Evolutionary conservation across 2,888 invertebrate genomes (phyloP).

Genomic region (Buathra laborator): DNA sequence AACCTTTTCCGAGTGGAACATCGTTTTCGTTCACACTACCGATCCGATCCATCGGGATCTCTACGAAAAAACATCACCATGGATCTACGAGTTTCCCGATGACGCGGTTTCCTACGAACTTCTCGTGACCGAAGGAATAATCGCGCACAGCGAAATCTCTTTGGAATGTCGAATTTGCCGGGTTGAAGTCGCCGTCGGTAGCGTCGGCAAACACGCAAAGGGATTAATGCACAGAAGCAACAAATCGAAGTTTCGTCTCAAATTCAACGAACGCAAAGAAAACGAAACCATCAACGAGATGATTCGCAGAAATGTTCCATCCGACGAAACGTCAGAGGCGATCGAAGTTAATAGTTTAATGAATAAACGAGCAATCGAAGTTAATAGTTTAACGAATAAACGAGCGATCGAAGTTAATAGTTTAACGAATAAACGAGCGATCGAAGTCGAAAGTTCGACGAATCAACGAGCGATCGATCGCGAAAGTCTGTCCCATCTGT

Average conservation of each 20-base stretch:
- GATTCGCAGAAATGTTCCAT: neutral
- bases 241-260: slow-evolving; percentile 9
- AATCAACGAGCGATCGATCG: neutral
- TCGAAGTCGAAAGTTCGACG: neutral
- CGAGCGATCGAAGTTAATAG: neutral
- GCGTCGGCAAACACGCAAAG: neutral
- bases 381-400: neutral
- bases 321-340: neutral
- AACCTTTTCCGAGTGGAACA: neutral
- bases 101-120: neutral
- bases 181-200: neutral
- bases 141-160: neutral
- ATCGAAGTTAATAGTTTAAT: no score
- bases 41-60: neutral
- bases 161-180: slow-evolving; percentile 22
- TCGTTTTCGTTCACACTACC: slow-evolving; percentile 20
- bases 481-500: neutral
- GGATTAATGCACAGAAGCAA: slow-evolving; percentile 3
- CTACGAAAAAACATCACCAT: neutral
- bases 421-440: no score
- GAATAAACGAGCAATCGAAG: neutral
- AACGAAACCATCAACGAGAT: neutral
- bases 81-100: neutral
- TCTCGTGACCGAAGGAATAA: slow-evolving; percentile 8
- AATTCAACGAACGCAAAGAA: neutral